A percentile compares a stretch with the other conserved stretches of the same genome.
These are phyloP conservation scores for Rhamnusium bicolor DNA, from an alignment of 2,888 invertebrate species.

Conservation along the genomic window DNA sequence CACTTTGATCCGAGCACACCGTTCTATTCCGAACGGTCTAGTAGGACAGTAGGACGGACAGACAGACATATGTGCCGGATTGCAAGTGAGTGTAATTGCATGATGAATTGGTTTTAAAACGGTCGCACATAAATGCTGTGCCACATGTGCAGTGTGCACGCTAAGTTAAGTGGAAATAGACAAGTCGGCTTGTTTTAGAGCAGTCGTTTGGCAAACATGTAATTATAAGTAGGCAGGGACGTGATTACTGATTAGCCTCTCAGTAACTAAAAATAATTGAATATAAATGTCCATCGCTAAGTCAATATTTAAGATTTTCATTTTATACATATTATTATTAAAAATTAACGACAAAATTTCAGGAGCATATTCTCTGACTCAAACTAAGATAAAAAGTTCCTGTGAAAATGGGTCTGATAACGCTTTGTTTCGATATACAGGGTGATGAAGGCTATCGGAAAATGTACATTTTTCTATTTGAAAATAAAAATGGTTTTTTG, in stretches of 20 bases:
- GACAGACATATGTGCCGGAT: slow-evolving; percentile 8
- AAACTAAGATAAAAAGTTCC: too few relatives aligned
- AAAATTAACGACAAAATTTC: too few relatives aligned
- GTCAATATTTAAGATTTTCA: neutral
- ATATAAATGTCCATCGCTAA: neutral
- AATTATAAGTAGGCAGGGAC: neutral
- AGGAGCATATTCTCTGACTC: too few relatives aligned
- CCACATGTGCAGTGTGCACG: slow-evolving; percentile 7
- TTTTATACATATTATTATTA: too few relatives aligned
- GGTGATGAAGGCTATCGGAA: too few relatives aligned
- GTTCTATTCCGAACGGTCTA: neutral
- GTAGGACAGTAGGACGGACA: neutral
- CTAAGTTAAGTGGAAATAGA: slow-evolving; percentile 18
- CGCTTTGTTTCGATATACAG: too few relatives aligned
- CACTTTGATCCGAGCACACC: neutral
- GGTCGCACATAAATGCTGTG: slow-evolving; percentile 17
- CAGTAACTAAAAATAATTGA: neutral
- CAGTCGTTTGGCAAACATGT: slow-evolving; percentile 14
- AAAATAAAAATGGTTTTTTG: too few relatives aligned
- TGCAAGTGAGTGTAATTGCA: slow-evolving; percentile 15
- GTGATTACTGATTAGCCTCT: neutral
- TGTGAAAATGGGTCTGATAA: too few relatives aligned
- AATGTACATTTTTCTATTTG: too few relatives aligned
- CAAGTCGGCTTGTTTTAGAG: slow-evolving; percentile 2
- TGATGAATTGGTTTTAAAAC: slow-evolving; percentile 36